Evolutionary conservation across 2,797 vertebrate genomes (phyloP).

Genomic region (Myotis daubentonii): DNA sequence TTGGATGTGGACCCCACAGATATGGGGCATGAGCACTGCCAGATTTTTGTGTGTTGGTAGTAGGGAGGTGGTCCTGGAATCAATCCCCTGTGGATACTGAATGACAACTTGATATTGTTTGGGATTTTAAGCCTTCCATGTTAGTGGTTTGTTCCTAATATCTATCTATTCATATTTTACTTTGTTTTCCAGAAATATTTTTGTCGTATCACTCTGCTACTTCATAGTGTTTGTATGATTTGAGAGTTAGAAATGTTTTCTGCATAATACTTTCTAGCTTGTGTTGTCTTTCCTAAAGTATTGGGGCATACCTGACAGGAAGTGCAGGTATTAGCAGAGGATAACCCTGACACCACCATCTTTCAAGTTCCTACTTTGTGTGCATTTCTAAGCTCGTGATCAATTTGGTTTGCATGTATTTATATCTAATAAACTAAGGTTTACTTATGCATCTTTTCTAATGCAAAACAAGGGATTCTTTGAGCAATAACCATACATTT

Average conservation of each 20-base stretch:
- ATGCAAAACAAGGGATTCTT: neutral
- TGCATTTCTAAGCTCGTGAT: slow-evolving; percentile 26
- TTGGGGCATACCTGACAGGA: neutral
- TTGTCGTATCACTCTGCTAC: neutral
- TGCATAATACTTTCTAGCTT: neutral
- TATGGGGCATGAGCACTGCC: neutral
- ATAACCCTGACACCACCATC: neutral
- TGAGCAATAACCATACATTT: slow-evolving; percentile 17
- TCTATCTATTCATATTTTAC: neutral
- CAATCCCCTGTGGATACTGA: neutral
- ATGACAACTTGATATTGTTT: neutral
- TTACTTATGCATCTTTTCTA: slow-evolving; percentile 26
- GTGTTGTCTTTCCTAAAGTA: slow-evolving; percentile 17
- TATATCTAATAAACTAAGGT: neutral
- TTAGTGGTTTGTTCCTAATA: slow-evolving; percentile 6
- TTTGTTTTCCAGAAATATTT: neutral
- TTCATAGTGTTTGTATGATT: slow-evolving; percentile 34
- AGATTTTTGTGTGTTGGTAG: neutral
- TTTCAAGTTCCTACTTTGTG: neutral
- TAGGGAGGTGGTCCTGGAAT: neutral
- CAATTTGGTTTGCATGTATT: slow-evolving; percentile 48
- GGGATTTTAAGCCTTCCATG: neutral
- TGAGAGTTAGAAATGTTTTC: slow-evolving; percentile 7
- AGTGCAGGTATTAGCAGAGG: neutral
- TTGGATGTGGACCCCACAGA: neutral